Conservation (phyloP, 2,113 vertebrate species). For the Hepsetus odoe region DNA sequence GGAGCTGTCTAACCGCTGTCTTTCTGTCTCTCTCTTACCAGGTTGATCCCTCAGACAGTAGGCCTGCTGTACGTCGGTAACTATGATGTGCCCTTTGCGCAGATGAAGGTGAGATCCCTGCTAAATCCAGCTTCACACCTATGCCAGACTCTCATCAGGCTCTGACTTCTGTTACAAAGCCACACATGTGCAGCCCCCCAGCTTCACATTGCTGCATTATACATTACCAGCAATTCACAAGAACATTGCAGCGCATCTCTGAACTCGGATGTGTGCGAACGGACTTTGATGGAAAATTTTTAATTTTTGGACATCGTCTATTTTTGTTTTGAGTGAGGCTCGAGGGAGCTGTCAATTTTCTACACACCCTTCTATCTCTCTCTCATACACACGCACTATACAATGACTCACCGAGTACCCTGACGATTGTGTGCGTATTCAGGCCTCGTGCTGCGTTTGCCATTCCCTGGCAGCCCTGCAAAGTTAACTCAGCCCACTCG, state of each 20-base stretch:
- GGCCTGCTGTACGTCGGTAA: slow-evolving; percentile 95
- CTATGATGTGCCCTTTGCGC: slow-evolving; percentile 94
- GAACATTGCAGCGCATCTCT: no score
- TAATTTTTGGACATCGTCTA: not conserved
- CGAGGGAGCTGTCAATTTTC: not conserved
- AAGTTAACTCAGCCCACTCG: slow-evolving; percentile 7
- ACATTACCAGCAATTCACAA: not conserved
- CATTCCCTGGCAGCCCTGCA: not conserved
- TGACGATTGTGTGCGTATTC: not conserved
- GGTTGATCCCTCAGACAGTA: slow-evolving; percentile 89
- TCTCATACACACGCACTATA: slow-evolving; percentile 45
- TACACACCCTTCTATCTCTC: not conserved
- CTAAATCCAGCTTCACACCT: slow-evolving; percentile 12
- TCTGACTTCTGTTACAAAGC: slow-evolving; percentile 2
- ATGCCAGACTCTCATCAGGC: not conserved
- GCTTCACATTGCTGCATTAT: not conserved
- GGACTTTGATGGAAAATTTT: no score
- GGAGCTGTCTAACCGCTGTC: not conserved
- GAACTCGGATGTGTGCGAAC: no score
- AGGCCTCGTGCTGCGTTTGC: not conserved
- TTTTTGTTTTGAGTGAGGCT: not conserved
- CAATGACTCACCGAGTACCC: slow-evolving; percentile 46
- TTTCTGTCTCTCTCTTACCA: slow-evolving; percentile 70
- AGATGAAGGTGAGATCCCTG: slow-evolving; percentile 90
- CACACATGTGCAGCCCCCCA: not conserved